Conservation (phyloP, 2,888 invertebrate genomes). For the Celastrina argiolus region DNA sequence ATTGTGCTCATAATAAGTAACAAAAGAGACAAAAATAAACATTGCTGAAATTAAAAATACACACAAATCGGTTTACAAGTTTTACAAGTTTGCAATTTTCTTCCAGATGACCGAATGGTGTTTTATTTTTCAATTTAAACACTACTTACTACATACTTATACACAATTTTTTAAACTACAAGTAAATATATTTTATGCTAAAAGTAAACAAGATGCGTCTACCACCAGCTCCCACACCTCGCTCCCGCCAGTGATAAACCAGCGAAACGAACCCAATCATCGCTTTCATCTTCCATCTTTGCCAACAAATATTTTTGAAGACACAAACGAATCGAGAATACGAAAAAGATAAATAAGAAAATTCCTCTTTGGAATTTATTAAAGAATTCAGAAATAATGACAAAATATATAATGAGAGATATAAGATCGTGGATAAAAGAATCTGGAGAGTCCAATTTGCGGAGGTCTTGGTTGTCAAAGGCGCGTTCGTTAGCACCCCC, state of each 20-base stretch:
- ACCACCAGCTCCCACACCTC: too few relatives aligned
- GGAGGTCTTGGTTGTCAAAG: slow-evolving; percentile 27
- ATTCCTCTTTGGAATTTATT: not conserved
- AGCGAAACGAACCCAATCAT: not conserved
- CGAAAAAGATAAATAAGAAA: slow-evolving; percentile 7
- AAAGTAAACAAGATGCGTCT: too few relatives aligned
- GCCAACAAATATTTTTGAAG: not conserved
- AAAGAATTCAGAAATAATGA: slow-evolving; percentile 1
- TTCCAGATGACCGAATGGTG: too few relatives aligned
- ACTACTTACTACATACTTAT: too few relatives aligned
- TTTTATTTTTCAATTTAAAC: too few relatives aligned
- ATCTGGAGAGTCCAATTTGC: slow-evolving; percentile 12
- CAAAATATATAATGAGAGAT: slow-evolving; percentile 13
- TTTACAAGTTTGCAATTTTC: too few relatives aligned
- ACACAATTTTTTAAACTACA: too few relatives aligned
- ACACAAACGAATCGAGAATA: not conserved
- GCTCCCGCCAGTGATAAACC: not conserved
- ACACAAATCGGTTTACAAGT: too few relatives aligned
- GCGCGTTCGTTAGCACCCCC: slow-evolving; percentile 31
- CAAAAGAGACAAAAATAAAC: too few relatives aligned
- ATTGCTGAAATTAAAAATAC: too few relatives aligned
- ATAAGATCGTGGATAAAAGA: slow-evolving; percentile 2
- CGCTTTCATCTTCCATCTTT: not conserved
- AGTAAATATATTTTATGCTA: too few relatives aligned
- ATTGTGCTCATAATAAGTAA: too few relatives aligned